Evolutionary conservation across 2,797 vertebrate species (phyloP), one percentile per base, ranked within the genome.

Genomic region (Molossus alvarezi): DNA sequence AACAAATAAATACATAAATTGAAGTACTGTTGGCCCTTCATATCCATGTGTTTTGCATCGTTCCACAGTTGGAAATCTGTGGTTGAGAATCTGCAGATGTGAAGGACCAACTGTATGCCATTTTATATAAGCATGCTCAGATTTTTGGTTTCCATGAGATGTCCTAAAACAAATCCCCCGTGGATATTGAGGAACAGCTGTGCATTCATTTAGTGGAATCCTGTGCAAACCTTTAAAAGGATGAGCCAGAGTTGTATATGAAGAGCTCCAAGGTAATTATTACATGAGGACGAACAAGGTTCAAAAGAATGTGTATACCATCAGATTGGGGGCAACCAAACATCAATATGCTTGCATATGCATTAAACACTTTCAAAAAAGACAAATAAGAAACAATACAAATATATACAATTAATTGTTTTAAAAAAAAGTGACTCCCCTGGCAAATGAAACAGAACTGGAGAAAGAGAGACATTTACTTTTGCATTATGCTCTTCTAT

Each of bases 371-470:
- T 88, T 84, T 88, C 11, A 77, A 73, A 27, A 67, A 95, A 71
- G 37, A 81, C 81, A 53, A 88, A 73, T 45, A 75, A 69, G 27
- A 85, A 76, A 86, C 51, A 94, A 92, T 48, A 96, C 6, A 84
- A 96, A 92, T 33, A 73, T 17, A 87, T 1, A 86, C 7, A 77
- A 77, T 29, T 67, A 81, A 75, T 21, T 27, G 25, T 58, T 72
- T 53, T 13, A 53, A 71, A 90, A 79, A 82, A 33, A 95, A 76
- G 14, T 64, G 57, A 87, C 7, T 23, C 7, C 29, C 37, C 67
- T 58, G 87, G 15, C 64, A 90, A 93, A 90, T 45, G 27, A 81
- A 96, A 96, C n/a, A 8, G 9, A 71, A 91, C 2, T 83, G 37
- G 25, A 86, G 33, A 92, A 95, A 82, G 14, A 9, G 8, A 41